A percentile compares a stretch with the other conserved stretches of the same genome.
Conservation (phyloP, 2,113 vertebrate genomes). For the Aplodontia rufa region DNA sequence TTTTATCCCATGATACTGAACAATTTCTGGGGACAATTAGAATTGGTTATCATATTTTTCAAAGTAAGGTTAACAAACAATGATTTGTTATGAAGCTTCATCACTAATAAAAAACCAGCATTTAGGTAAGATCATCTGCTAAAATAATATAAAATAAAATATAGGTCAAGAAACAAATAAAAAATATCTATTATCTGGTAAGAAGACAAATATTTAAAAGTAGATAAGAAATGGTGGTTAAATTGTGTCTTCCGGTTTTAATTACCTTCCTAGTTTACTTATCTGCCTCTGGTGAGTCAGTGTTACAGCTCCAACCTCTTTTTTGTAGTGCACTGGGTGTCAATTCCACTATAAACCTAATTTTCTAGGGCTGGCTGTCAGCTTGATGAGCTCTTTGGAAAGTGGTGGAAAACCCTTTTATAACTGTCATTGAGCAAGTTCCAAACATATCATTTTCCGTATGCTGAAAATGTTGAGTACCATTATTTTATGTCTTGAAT, state of each 20-base stretch:
- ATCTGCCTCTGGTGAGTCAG: not conserved
- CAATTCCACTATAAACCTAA: constrained; percentile 26
- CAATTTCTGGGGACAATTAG: constrained; percentile 29
- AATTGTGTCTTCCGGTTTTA: constrained; percentile 38
- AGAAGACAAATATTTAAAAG: constrained; percentile 4
- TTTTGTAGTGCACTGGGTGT: constrained; percentile 50
- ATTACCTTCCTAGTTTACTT: constrained; percentile 60
- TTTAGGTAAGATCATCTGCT: not conserved
- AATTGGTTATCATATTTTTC: not conserved
- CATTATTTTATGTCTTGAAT: constrained; percentile 70
- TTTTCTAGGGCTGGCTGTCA: constrained; percentile 66
- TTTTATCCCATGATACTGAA: not conserved
- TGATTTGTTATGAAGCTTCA: constrained; percentile 1
- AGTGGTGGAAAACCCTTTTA: constrained; percentile 63
- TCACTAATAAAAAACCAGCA: not conserved
- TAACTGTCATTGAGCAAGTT: constrained; percentile 68
- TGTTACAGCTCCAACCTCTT: constrained; percentile 10
- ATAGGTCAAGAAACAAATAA: constrained; percentile 8
- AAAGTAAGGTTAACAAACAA: not conserved
- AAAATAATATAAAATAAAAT: constrained; percentile 59
- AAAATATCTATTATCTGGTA: not conserved
- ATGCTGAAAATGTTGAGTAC: constrained; percentile 68
- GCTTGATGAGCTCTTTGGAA: constrained; percentile 73
- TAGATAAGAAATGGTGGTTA: constrained; percentile 56
- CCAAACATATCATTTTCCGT: constrained; percentile 73